Base-by-base conservation (phyloP, 2,888 invertebrate genomes). In the Ceriagrion tenellum region DNA sequence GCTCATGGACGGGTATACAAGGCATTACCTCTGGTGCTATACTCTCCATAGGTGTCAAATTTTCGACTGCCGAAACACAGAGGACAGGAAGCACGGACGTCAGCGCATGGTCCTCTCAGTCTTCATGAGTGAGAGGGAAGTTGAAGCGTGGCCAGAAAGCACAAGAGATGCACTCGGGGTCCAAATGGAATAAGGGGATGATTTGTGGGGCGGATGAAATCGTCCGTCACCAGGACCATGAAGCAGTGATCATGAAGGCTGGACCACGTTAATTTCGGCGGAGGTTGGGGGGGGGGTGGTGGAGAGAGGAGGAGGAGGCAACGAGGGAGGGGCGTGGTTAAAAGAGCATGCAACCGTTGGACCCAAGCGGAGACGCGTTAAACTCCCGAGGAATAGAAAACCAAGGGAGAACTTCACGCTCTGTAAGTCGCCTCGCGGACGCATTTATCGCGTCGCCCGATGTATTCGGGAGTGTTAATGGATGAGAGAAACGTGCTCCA, bases 311-410 rank as follows among this genome's bases (percentile, higher is more conserved):
- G 35, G 35, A 18, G 81, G 35, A 20, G 30, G 81, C 3, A 8
- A 26, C 20, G 69, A 69, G 10, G 13, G 81, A 18, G 81, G 30
- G 30, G 81, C 16, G 16, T 30, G 30, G 30, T 30, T 81, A 16
- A 81, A 81, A n/a, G 30, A 16, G 81, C 81, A 81, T 81, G 81
- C 81, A 35, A 81, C 81, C 81, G 81, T 81, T 35, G 81, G 81
- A 35, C 81, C 81, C 81, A 16, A 8, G 26, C 16, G 30, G 3
- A 23, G 69, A 30, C 35, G 35, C 30, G 81, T 18, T 69, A n/a
- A 47, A 1, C 81, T 81, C 13, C 35, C 16, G n/a, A n/a, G n/a
- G 69, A n/a, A n/a, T 20, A 16, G 13, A 30, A 81, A 81, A 81
- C 35, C 35, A 81, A 8, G 81, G 81, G 16, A 0, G 81, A 16